A percentile compares a stretch with the other conserved stretches of the same genome.
phyloP scores from a whole-genome alignment of 2,888 invertebrate species.

The Meghimatium bilineatum region DNA sequence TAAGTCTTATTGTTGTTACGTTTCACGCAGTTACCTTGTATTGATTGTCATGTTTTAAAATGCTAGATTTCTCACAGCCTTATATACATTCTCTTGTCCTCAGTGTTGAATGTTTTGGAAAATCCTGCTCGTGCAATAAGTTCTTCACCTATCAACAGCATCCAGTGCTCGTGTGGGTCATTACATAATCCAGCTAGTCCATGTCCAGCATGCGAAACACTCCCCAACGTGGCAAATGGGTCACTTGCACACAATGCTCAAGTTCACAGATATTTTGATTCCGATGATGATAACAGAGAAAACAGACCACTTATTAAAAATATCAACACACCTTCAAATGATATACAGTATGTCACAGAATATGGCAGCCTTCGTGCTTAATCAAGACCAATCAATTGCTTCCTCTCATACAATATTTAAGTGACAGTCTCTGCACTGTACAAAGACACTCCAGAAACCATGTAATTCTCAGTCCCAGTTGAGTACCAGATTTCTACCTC shows the following conservation, averaged over 20 bases:
- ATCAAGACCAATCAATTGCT: too few relatives aligned
- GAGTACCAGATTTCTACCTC: neutral
- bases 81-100: neutral
- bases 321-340: neutral
- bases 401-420: neutral
- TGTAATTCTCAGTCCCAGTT: neutral
- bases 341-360: conserved; percentile 10
- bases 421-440: neutral
- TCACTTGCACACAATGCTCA: conserved; percentile 15
- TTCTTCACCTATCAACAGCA: neutral
- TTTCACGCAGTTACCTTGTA: too few relatives aligned
- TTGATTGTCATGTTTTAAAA: too few relatives aligned
- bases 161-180: conserved; percentile 30
- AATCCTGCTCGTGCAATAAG: conserved; percentile 9
- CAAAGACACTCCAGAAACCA: neutral
- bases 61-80: too few relatives aligned
- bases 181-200: conserved; percentile 1
- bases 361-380: conserved; percentile 20
- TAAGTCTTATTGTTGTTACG: too few relatives aligned
- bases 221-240: neutral
- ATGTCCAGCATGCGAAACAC: conserved; percentile 16
- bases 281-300: conserved; percentile 19
- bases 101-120: conserved; percentile 33
- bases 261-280: conserved; percentile 15
- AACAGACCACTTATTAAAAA: neutral